These are phyloP conservation scores for Podarcis raffonei DNA, from an alignment of 2,113 vertebrate genomes.

Conservation along the genomic window DNA sequence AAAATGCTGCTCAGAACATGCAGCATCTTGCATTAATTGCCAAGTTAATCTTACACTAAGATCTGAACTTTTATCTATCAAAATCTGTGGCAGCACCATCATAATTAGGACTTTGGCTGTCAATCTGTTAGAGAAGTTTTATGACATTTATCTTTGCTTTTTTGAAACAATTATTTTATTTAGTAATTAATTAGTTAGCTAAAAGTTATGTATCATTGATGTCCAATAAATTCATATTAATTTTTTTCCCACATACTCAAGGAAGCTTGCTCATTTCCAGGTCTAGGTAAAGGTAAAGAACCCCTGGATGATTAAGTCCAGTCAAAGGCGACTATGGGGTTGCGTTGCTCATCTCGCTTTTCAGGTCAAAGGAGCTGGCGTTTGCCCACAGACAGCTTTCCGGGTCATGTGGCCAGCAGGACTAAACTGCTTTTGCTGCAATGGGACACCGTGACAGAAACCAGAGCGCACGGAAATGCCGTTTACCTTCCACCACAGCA, in stretches of 20 bases:
- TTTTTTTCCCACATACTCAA: background rate
- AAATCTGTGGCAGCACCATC: slow-evolving; percentile 6
- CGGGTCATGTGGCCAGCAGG: too few relatives aligned
- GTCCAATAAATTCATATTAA: background rate
- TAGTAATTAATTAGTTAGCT: slow-evolving; percentile 2
- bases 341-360: too few relatives aligned
- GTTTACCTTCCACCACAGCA: too few relatives aligned
- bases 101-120: slow-evolving; percentile 18
- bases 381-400: too few relatives aligned
- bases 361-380: too few relatives aligned
- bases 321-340: too few relatives aligned
- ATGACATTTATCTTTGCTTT: background rate
- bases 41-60: slow-evolving; percentile 22
- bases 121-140: slow-evolving; percentile 11
- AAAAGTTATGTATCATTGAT: background rate
- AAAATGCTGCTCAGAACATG: background rate
- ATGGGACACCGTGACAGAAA: too few relatives aligned
- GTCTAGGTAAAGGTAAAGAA: background rate
- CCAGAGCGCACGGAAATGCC: too few relatives aligned
- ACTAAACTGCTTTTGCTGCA: too few relatives aligned
- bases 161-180: slow-evolving; percentile 1
- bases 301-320: too few relatives aligned
- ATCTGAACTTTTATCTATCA: slow-evolving; percentile 12
- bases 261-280: background rate
- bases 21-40: slow-evolving; percentile 1